Percentiles rank a stretch among this genome's conserved stretches.
Conservation (phyloP, 2,113 vertebrate genomes). For the Silurus asotus region DNA sequence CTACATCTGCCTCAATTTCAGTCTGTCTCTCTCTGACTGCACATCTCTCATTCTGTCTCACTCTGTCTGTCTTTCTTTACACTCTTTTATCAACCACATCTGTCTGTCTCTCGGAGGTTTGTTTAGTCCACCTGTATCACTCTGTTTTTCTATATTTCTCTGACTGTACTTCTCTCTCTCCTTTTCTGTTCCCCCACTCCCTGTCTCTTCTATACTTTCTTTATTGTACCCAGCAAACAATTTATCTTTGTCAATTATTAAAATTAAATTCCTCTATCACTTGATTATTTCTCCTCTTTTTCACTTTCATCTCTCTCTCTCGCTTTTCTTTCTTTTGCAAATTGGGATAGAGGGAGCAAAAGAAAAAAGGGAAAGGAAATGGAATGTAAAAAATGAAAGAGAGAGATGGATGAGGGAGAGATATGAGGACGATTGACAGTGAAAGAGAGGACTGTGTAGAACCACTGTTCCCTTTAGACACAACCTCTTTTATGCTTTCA, state of each 20-base stretch:
- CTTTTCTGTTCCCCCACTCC: background rate
- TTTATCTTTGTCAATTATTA: too few relatives aligned
- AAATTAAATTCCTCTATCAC: too few relatives aligned
- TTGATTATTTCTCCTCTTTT: too few relatives aligned
- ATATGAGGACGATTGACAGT: background rate
- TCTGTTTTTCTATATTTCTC: background rate
- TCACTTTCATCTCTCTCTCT: too few relatives aligned
- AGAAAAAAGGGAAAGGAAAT: background rate
- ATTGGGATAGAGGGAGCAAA: background rate
- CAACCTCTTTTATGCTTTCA: constrained; percentile 14
- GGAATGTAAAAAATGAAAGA: constrained; percentile 1
- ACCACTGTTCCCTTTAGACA: background rate
- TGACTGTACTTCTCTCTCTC: too few relatives aligned
- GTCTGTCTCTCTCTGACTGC: background rate
- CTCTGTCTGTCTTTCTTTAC: background rate
- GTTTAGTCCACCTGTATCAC: too few relatives aligned
- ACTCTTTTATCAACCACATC: background rate
- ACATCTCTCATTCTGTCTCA: background rate
- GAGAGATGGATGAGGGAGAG: background rate
- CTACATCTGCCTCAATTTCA: too few relatives aligned
- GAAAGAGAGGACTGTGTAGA: constrained; percentile 9
- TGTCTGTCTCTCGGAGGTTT: background rate
- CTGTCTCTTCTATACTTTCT: too few relatives aligned
- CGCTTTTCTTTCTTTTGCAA: background rate
- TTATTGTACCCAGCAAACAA: too few relatives aligned